phyloP scores from a whole-genome alignment of 2,888 invertebrate species.

The Ectobius pallidus region DNA sequence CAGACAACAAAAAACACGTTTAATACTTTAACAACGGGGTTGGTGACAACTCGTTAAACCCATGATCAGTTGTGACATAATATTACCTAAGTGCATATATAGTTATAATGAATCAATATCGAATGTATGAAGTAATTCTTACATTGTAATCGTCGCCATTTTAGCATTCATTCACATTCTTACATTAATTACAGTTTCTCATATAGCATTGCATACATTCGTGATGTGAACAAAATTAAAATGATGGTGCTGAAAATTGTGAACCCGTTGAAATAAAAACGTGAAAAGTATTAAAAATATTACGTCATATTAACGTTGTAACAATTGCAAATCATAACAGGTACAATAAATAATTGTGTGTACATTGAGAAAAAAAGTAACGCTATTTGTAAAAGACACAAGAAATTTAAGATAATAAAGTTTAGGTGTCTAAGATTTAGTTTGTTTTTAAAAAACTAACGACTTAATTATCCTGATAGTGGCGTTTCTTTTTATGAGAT shows the following conservation, averaged over 20 bases:
- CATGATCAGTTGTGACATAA: slow-evolving; percentile 12
- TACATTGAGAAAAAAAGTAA: background rate
- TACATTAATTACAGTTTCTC: slow-evolving; percentile 22
- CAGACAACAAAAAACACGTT: slow-evolving; percentile 39
- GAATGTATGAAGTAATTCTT: slow-evolving; percentile 18
- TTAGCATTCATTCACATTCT: slow-evolving; percentile 16
- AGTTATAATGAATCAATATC: slow-evolving; percentile 10
- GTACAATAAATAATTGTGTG: slow-evolving; percentile 28
- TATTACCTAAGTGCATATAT: slow-evolving; percentile 7
- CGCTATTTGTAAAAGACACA: no score
- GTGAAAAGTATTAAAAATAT: slow-evolving; percentile 23
- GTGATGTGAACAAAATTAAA: slow-evolving; percentile 10
- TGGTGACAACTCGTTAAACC: background rate
- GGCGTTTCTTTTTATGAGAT: no score
- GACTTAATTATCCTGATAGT: no score
- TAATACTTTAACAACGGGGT: slow-evolving; percentile 35
- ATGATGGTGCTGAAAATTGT: slow-evolving; percentile 3
- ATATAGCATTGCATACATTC: background rate
- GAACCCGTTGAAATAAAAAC: slow-evolving; percentile 20
- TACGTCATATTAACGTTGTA: slow-evolving; percentile 1
- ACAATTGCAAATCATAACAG: slow-evolving; percentile 31
- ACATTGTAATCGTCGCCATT: background rate
- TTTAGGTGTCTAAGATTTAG: no score
- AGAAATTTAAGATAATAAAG: no score
- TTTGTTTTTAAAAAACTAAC: no score